Base-by-base conservation (phyloP, 1,140 invertebrate species). In the Calliopsis andreniformis region DNA sequence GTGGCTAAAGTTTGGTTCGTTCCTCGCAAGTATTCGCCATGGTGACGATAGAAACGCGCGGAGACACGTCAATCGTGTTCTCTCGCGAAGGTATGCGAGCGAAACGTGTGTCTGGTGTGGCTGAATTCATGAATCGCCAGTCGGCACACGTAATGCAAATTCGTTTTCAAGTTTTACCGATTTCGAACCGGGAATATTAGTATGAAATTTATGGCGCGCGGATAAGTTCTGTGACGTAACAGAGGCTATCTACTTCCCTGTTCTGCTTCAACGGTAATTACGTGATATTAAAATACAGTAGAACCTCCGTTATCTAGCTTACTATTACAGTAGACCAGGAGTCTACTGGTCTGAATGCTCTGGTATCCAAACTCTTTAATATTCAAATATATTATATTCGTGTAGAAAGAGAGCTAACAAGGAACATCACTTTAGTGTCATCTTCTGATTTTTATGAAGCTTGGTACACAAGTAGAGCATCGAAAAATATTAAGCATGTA, bases 41-140 rank as follows among this genome's bases (percentile, higher is more conserved):
- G n/a, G 42, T 8, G 55, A 70, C 55, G 49, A 42, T 7, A 45
- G 42, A 67, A 75, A 66, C 20, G 28, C 32, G 30, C 32, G 12
- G 53, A 7, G 42, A 56, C 42, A 59, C 32, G 49, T 62, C 32
- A 28, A 73, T 73, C 61, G 42, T 20, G 42, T 56, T 58, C 16
- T 10, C 14, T 39, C 30, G 35, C 35, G 16, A 7, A 43, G 42
- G 23, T 68, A 51, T 59, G 53, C 72, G 55, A 68, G 23, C n/a
- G 56, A 30, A 53, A 68, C 55, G 43, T 51, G 63, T 69, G 12
- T 45, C 23, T 45, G 18, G 28, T 45, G 8, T 30, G 63, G 32
- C 18, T 20, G 45, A 76, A 76, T 67, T 32, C 32, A 51, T 45
- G 55, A 76, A 69, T 71, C 28, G 35, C 39, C 12, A 5, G 39